phyloP scores from a whole-genome alignment of 2,888 invertebrate species.

The Altica lythri region DNA sequence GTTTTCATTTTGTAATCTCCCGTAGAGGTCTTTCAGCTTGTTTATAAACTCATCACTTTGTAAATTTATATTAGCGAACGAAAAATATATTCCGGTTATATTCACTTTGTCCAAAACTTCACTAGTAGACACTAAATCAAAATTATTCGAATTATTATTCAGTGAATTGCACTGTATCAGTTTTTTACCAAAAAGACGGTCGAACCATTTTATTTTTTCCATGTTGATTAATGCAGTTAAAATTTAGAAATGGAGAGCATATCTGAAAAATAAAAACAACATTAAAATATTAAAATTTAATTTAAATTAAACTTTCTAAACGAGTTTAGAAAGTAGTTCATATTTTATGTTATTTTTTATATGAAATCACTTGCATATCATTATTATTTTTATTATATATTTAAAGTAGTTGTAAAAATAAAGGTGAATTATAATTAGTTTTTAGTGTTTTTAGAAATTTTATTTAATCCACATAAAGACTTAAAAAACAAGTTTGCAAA shows the following conservation, averaged over 20 bases:
- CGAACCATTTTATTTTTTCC: slow-evolving; percentile 62
- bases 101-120: slow-evolving; percentile 61
- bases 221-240: slow-evolving; percentile 16
- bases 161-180: slow-evolving; percentile 59
- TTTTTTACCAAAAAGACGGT: slow-evolving; percentile 64
- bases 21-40: slow-evolving; percentile 66
- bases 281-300: too few relatives aligned
- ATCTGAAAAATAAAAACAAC: slow-evolving; percentile 9
- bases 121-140: slow-evolving; percentile 58
- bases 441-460: too few relatives aligned
- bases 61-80: slow-evolving; percentile 71
- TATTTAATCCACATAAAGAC: too few relatives aligned
- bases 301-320: too few relatives aligned
- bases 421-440: too few relatives aligned
- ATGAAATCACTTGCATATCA: too few relatives aligned
- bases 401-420: too few relatives aligned
- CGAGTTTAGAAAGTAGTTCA: too few relatives aligned
- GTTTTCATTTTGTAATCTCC: slow-evolving; percentile 50
- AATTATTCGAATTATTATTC: slow-evolving; percentile 56
- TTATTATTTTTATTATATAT: too few relatives aligned
- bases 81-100: slow-evolving; percentile 70
- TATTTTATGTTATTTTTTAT: too few relatives aligned
- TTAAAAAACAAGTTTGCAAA: too few relatives aligned
- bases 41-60: slow-evolving; percentile 71
- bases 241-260: background rate